Evolutionary conservation across 2,797 vertebrate genomes (phyloP).

Genomic region (Ptychadena robeensis): DNA sequence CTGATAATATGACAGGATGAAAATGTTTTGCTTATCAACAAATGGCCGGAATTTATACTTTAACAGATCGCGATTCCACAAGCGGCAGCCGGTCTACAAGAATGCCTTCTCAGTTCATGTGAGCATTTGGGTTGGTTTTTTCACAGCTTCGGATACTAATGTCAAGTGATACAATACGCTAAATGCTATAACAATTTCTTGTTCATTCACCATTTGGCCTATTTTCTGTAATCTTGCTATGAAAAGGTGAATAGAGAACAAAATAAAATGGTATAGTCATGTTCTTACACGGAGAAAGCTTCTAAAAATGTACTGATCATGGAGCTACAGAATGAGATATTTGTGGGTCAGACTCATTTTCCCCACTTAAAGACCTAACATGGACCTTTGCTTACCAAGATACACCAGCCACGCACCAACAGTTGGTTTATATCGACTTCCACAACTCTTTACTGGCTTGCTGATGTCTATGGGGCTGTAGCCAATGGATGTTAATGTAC

Average conservation of each 20-base stretch:
- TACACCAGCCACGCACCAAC: no score
- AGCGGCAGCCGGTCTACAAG: conserved; percentile 4
- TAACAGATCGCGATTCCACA: conserved; percentile 40
- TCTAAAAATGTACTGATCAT: no score
- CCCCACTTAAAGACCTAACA: no score
- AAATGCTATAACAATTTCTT: conserved; percentile 33
- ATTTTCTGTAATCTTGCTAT: not conserved
- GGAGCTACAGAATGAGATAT: not conserved
- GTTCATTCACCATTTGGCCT: conserved; percentile 8
- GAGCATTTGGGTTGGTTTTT: conserved; percentile 1
- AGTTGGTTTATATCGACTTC: no score
- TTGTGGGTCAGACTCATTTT: no score
- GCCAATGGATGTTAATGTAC: no score
- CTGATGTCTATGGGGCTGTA: no score
- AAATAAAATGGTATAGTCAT: no score
- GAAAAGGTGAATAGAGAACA: conserved; percentile 6
- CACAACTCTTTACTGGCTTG: no score
- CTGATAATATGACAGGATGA: conserved; percentile 68
- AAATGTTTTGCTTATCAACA: conserved; percentile 74
- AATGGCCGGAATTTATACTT: conserved; percentile 64
- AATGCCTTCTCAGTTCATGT: not conserved
- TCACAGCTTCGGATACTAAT: conserved; percentile 25
- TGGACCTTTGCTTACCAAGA: no score
- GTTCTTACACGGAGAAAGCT: no score
- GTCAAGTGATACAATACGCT: conserved; percentile 14